These are phyloP conservation scores for human DNA, from an alignment of 2,113 vertebrate genomes.

Conservation along the genomic window DNA sequence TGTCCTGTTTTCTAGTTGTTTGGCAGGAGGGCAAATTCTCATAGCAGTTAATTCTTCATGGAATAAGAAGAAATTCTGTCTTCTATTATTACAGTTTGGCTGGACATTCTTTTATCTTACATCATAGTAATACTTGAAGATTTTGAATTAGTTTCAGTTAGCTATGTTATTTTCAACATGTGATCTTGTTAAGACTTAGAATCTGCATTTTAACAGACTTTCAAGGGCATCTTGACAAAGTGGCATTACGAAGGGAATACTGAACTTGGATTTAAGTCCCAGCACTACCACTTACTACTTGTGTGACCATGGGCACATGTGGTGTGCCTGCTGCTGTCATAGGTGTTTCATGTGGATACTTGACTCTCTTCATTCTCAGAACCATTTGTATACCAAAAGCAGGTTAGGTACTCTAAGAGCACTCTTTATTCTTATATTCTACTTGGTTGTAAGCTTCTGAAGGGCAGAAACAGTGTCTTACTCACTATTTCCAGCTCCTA, in stretches of 20 bases:
- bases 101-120: conserved; percentile 53
- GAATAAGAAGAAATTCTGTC: conserved; percentile 58
- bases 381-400: background rate
- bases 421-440: background rate
- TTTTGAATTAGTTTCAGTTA: background rate
- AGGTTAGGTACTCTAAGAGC: background rate
- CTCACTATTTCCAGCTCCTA: background rate
- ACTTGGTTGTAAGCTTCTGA: background rate
- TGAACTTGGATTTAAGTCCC: background rate
- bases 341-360: background rate
- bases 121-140: conserved; percentile 1
- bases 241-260: background rate
- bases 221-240: background rate
- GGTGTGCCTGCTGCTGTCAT: background rate
- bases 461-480: background rate
- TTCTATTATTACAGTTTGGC: conserved; percentile 66
- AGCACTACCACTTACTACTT: background rate
- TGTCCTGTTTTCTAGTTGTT: conserved; percentile 70
- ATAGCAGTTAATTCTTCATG: conserved; percentile 60
- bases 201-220: conserved; percentile 42
- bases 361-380: background rate
- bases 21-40: conserved; percentile 52
- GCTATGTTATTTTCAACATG: conserved; percentile 1
- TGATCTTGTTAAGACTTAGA: background rate
- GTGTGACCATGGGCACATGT: background rate